Evolutionary conservation across 2,113 vertebrate species (phyloP).

Genomic region (Oreochromis tanganicae): DNA sequence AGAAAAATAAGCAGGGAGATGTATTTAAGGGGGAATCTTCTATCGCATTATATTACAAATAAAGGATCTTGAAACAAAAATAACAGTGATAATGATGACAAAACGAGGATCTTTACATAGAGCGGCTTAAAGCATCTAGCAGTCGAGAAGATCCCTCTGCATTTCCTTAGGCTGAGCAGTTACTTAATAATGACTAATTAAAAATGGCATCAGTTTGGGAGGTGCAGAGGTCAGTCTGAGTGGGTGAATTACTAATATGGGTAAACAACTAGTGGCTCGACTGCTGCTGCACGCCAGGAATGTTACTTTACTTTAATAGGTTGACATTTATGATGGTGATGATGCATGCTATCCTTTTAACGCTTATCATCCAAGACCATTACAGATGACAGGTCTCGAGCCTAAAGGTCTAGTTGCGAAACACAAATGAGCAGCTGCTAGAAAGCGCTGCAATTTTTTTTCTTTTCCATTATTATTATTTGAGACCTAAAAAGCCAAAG

Average conservation of each 20-base stretch:
- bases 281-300: not conserved
- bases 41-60: not conserved
- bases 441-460: not conserved
- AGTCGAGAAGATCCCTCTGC: not conserved
- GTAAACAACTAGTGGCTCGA: constrained; percentile 4
- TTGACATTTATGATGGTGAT: not conserved
- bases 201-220: not conserved
- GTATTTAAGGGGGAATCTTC: constrained; percentile 11
- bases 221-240: constrained; percentile 15
- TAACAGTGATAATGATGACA: not conserved
- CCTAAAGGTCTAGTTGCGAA: not conserved
- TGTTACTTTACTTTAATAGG: not conserved
- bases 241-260: constrained; percentile 18
- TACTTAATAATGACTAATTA: constrained; percentile 6
- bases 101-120: not conserved
- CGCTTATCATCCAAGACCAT: not conserved
- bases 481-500: not conserved
- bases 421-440: not conserved
- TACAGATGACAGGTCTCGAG: not conserved
- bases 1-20: constrained; percentile 39
- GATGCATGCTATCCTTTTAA: not conserved
- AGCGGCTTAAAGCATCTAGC: not conserved
- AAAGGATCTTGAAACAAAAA: not conserved
- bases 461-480: not conserved
- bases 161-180: not conserved